Base-by-base conservation (phyloP, 92 coral and sea anemone species). In the Zoanthus gigantus region DNA sequence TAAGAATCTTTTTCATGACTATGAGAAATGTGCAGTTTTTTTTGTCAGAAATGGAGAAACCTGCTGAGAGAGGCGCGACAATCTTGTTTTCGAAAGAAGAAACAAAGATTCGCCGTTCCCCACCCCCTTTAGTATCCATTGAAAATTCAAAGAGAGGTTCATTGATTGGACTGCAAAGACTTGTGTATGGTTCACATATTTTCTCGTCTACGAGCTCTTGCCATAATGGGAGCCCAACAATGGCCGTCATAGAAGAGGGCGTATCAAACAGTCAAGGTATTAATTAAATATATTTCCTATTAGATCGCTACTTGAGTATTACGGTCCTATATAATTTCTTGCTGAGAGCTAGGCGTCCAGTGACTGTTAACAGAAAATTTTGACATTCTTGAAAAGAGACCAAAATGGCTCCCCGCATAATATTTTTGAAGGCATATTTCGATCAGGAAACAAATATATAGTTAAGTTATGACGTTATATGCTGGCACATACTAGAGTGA, bases 81-180 rank as follows among this genome's bases (percentile, higher is more conserved):
- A 77, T 65, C 15, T 63, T 77, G 30, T 89, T 72, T 52, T 61
- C 92, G 14, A 80, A 89, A 47, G 94, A 91, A 23, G 92, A 88
- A n/a, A 78, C 69, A 42, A 88, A 65, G 32, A 82, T 92, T 17
- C 98, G 98, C 57, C 85, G 96, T 13, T 93, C 98, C 56, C 98
- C 98, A 23, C 98, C 98, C 6, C 98, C 96, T 6, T 86, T 94
- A 50, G 96, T 93, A 16, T 93, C 96, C 48, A 87, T 93, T 71
- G 94, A 93, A 34, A 84, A 90, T 28, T 67, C 94, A 10, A 87
- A 93, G 76, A 87, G 95, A 76, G 96, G 89, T 77, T 94, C 98
- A 42, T 86, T 94, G 32, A 92, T 94, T 23, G 98, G 98, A 1
- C 89, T 94, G 5, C 98, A 93, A 60, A 63, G 98, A 75, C 94